Conservation (phyloP, 2,797 vertebrate genomes). For the Melopsittacus undulatus region DNA sequence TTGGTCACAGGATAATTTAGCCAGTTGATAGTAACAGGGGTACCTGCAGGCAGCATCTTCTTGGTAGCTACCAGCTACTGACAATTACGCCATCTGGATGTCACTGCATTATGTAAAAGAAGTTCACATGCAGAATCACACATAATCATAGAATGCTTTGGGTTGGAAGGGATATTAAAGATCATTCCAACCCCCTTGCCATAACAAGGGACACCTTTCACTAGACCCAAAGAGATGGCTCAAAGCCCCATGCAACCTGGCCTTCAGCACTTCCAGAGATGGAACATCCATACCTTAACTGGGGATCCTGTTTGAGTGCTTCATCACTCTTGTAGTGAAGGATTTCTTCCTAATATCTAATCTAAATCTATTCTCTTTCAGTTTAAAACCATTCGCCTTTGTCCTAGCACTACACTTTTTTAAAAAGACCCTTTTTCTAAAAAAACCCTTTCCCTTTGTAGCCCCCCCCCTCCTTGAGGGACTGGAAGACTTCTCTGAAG, state of each 20-base stretch:
- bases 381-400: not conserved
- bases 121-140: not conserved
- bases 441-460: not conserved
- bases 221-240: not conserved
- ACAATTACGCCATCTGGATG: accelerated
- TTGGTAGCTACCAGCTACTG: not conserved
- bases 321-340: accelerated
- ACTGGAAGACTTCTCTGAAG: not conserved
- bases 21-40: not conserved
- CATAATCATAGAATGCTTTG: not conserved
- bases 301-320: not conserved
- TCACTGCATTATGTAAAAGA: not conserved
- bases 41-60: not conserved
- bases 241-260: not conserved
- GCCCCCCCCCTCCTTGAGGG: too few relatives aligned
- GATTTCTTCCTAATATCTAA: not conserved
- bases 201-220: not conserved
- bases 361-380: not conserved
- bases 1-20: not conserved
- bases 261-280: not conserved
- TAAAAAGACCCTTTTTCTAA: not conserved
- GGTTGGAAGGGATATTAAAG: not conserved
- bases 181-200: not conserved
- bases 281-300: not conserved
- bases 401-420: not conserved